Evolutionary conservation across 1,140 invertebrate species (phyloP).

Genomic region (Drosophila sulfurigaster): DNA sequence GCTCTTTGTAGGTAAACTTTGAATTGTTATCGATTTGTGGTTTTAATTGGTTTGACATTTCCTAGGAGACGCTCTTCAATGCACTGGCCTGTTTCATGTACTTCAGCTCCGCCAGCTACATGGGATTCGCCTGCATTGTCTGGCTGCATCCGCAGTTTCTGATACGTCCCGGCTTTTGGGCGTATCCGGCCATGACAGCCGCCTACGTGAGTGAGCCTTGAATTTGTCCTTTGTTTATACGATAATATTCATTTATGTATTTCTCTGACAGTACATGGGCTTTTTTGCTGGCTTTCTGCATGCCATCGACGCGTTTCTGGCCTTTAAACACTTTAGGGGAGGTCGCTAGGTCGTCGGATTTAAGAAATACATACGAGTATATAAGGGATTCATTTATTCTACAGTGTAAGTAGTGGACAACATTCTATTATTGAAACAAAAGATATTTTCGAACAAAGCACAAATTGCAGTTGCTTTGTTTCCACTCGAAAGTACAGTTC

Average conservation of each 20-base stretch:
- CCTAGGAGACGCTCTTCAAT: constrained; percentile 92
- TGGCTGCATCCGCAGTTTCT: constrained; percentile 89
- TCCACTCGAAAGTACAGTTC: background rate
- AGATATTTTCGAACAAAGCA: background rate
- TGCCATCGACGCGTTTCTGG: constrained; percentile 90
- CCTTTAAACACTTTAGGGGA: constrained; percentile 88
- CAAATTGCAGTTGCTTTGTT: background rate
- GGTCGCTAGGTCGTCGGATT: constrained; percentile 50
- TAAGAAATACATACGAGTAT: background rate
- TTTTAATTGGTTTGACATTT: background rate
- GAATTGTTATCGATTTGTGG: background rate
- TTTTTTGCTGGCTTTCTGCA: constrained; percentile 89
- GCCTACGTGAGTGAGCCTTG: constrained; percentile 89
- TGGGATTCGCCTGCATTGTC: constrained; percentile 90
- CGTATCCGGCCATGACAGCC: constrained; percentile 93
- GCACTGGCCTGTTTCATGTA: constrained; percentile 90
- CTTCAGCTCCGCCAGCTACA: constrained; percentile 90
- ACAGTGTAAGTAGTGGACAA: too few relatives aligned
- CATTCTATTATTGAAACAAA: too few relatives aligned
- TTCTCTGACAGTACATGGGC: constrained; percentile 89
- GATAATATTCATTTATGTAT: background rate
- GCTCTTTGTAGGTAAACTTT: constrained; percentile 89
- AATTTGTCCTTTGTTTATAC: too few relatives aligned
- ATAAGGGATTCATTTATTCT: background rate
- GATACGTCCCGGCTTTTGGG: constrained; percentile 86